Base-by-base conservation (phyloP, 2,113 vertebrate species). In the Crocuta crocuta region DNA sequence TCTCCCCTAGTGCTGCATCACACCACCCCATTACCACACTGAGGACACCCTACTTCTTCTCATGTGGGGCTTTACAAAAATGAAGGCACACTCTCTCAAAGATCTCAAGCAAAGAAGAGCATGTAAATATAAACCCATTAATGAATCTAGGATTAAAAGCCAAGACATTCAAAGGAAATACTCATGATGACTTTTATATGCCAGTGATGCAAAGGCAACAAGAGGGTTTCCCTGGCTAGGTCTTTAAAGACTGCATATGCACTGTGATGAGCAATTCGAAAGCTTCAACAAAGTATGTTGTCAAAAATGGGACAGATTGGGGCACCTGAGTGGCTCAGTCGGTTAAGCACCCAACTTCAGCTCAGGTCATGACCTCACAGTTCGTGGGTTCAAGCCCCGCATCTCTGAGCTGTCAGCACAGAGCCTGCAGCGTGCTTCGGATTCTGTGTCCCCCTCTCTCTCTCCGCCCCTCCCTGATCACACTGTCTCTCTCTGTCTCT, bases 101-200 rank as follows among this genome's bases (percentile, higher is more conserved):
- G 89, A 94, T 63, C 76, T 66, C 87, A 94, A 84, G n/a, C 63
- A 92, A 80, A 76, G 17, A 79, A 55, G 35, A 95, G 31, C 43
- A 85, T 12, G 65, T 23, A 91, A 92, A 93, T 71, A 91, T 55
- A 9, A 95, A 85, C 1, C 3, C 31, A 86, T 26, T 66, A 94
- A 50, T 31, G 13, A 76, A 95, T 28, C 10, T 31, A 61, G 58
- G 66, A 92, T 96, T 92, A 95, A 94, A 96, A 94, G 50, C 23
- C 82, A 96, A 94, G 35, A 82, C 68, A 13, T 78, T 55, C 35
- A 82, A 93, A 95, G 58, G n/a, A 95, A 87, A 96, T 76, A 87
- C 24, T 83, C 15, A 85, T 13, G 53, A 90, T 70, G 48, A 92
- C 21, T 96, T 93, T 96, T 86, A 82, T 90, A 71, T 58, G 53